Conservation (phyloP, 1,140 invertebrate genomes). For the Cydia pomonella region DNA sequence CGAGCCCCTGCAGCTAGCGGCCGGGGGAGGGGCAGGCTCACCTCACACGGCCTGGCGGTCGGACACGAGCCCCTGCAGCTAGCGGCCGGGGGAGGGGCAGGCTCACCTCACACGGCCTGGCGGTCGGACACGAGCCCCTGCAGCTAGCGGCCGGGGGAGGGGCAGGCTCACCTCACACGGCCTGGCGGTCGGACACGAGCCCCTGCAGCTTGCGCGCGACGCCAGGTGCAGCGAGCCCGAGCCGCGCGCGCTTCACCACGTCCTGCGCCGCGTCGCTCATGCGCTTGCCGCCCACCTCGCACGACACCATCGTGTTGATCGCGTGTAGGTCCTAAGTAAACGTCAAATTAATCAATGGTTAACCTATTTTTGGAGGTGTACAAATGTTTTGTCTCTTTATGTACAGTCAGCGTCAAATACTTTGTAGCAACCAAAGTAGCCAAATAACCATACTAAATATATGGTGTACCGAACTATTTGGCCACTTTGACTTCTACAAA, state of each 20-base stretch:
- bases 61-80: slow-evolving; percentile 35
- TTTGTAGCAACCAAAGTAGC: no score
- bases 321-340: slow-evolving; percentile 68
- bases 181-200: slow-evolving; percentile 70
- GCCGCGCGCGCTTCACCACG: slow-evolving; percentile 58
- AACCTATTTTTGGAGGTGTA: neutral
- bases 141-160: no score
- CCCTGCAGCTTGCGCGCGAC: slow-evolving; percentile 71
- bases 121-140: slow-evolving; percentile 57
- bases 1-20: neutral
- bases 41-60: slow-evolving; percentile 66
- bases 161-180: slow-evolving; percentile 55
- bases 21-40: slow-evolving; percentile 41
- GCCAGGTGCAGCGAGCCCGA: slow-evolving; percentile 44
- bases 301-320: slow-evolving; percentile 73
- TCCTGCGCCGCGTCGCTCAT: slow-evolving; percentile 41
- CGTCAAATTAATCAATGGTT: neutral
- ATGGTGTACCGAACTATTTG: no score
- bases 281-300: slow-evolving; percentile 60
- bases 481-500: no score
- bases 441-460: no score
- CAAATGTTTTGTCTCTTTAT: no score
- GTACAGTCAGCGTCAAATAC: no score
- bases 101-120: slow-evolving; percentile 65
- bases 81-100: slow-evolving; percentile 56